Evolutionary conservation across 2,797 vertebrate genomes (phyloP), one percentile per base, ranked within the genome.

Genomic region (Neostethus bicornis): DNA sequence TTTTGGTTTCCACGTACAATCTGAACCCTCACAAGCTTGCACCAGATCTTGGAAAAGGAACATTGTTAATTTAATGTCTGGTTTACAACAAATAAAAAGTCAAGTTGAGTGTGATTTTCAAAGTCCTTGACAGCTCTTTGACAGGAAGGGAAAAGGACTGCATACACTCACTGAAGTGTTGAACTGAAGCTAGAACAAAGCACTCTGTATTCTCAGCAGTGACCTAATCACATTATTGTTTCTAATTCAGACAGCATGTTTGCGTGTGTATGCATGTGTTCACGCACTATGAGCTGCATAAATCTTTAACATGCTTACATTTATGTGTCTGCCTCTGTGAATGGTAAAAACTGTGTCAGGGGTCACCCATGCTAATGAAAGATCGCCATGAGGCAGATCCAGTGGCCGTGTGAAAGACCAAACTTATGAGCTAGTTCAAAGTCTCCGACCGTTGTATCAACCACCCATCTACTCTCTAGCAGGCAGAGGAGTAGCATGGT

Each of bases 381-480:
- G 56, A 62, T 61, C 2, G 23, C 53, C 12, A 3, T 28, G 47
- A 73, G 51, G 37, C 66, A 77, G 34, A 51, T 61, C 60, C 51
- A 61, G 49, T 46, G 66, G 66, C 76, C 83, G 85, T 83, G 78
- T 83, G 61, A 78, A 77, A 81, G 70, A 7, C 51, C 47, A 48
- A 73, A 52, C 65, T 55, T 38, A 7, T 44, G 53, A 44, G 57
- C 63, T 57, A 44, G 73, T 66, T 75, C 70, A 72, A 61, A 58
- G 25, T 54, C 25, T 37, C 61, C 6, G 14, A 25, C 2, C 37
- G 28, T 44, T 23, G 17, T 65, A 61, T 62, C 53, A 20, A 6
- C 61, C 71, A 66, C 55, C 51, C 55, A 70, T 77, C 65, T 61
- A 53, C 44, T 16, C 14, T 60, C 45, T 70, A 71, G 60, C 57